A percentile compares a stretch with the other conserved stretches of the same genome.
These are phyloP conservation scores for Procambarus virginalis DNA, from an alignment of 1,140 invertebrate genomes.

Conservation along the genomic window DNA sequence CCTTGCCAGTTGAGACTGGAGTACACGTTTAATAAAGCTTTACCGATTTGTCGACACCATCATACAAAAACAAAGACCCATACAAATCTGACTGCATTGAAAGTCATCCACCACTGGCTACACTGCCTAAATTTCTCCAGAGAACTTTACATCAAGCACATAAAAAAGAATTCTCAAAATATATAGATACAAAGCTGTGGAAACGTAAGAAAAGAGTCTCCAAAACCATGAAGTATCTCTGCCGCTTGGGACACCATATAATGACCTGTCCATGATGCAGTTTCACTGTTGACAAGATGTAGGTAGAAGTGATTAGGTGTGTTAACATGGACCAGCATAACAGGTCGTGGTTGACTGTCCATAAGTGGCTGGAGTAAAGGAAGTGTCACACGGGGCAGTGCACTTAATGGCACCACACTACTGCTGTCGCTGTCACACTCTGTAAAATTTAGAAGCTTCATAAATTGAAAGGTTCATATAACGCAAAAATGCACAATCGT, in stretches of 20 bases:
- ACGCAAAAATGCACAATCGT: too few relatives aligned
- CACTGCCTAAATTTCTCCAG: too few relatives aligned
- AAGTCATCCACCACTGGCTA: too few relatives aligned
- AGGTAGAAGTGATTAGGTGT: slow-evolving; percentile 16
- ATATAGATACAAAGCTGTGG: background rate
- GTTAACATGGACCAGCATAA: background rate
- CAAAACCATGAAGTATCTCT: too few relatives aligned
- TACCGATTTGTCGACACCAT: too few relatives aligned
- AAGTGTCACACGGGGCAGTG: slow-evolving; percentile 15
- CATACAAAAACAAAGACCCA: too few relatives aligned
- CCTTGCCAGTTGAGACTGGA: too few relatives aligned
- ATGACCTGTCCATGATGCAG: background rate
- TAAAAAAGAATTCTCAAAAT: too few relatives aligned
- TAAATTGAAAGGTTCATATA: background rate
- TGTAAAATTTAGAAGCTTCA: background rate
- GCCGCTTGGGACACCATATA: background rate
- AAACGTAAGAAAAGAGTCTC: background rate
- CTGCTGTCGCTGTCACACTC: background rate
- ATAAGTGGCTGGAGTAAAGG: background rate
- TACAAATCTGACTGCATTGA: too few relatives aligned
- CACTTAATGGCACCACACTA: background rate
- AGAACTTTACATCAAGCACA: too few relatives aligned
- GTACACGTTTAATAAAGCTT: too few relatives aligned
- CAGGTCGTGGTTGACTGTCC: background rate
- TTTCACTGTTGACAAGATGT: background rate